These are phyloP conservation scores for Malthinus seriepunctatus DNA, from an alignment of 2,888 invertebrate species.

Conservation along the genomic window DNA sequence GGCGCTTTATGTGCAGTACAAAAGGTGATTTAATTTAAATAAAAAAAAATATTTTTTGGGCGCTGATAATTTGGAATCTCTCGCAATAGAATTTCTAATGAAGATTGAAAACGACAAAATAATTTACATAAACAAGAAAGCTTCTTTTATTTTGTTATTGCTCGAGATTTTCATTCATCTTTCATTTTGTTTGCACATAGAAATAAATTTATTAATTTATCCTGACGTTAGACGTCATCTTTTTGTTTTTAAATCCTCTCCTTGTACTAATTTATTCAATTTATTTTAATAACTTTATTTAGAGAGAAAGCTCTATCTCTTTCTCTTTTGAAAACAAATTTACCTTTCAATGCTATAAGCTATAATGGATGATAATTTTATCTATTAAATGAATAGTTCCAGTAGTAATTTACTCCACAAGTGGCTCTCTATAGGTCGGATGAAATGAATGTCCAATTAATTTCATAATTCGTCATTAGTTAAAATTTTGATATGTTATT, in stretches of 20 bases:
- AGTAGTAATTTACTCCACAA: constrained; percentile 19
- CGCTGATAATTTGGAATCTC: no score
- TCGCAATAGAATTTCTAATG: neutral
- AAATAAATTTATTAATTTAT: no score
- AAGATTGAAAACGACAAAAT: neutral
- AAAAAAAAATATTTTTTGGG: no score
- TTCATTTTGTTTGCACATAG: no score
- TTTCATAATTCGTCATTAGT: neutral
- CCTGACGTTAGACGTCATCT: no score
- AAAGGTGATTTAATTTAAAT: no score
- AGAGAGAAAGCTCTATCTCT: no score
- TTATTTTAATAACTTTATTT: constrained; percentile 1
- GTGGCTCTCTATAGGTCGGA: constrained; percentile 8
- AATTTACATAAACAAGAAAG: constrained; percentile 5
- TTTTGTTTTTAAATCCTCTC: no score
- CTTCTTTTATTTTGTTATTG: constrained; percentile 2
- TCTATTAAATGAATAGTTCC: constrained; percentile 8
- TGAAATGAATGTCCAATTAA: constrained; percentile 19
- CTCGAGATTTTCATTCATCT: no score
- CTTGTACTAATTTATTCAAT: no score
- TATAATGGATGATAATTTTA: no score
- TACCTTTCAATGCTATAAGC: neutral
- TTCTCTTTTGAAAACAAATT: constrained; percentile 1
- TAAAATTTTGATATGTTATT: constrained; percentile 1
- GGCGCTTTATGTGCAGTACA: no score